Conservation (phyloP, 2,888 invertebrate genomes). For the Neocrepidodera transversa region DNA sequence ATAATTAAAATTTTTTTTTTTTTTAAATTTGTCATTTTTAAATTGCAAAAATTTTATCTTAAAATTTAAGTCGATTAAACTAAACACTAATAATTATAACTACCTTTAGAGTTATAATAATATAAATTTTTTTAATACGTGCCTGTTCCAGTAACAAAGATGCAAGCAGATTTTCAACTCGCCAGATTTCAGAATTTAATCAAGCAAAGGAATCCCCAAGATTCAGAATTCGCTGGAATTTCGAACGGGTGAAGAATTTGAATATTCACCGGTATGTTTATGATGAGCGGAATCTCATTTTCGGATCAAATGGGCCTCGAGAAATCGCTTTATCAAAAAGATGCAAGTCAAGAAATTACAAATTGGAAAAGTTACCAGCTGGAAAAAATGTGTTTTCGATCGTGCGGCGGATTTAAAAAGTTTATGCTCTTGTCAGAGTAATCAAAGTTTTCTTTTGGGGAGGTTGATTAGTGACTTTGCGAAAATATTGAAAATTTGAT, state of each 20-base stretch:
- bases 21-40: too few relatives aligned
- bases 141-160: not conserved
- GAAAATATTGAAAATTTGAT: too few relatives aligned
- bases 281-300: slow-evolving; percentile 17
- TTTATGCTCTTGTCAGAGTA: not conserved
- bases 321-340: slow-evolving; percentile 4
- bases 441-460: not conserved
- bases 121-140: not conserved
- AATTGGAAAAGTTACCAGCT: slow-evolving; percentile 1
- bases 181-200: slow-evolving; percentile 27
- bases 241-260: slow-evolving; percentile 21
- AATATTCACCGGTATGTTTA: slow-evolving; percentile 15
- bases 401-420: not conserved
- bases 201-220: slow-evolving; percentile 22
- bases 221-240: slow-evolving; percentile 14
- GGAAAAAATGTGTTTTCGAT: not conserved
- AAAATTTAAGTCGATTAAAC: too few relatives aligned
- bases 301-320: slow-evolving; percentile 5
- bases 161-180: slow-evolving; percentile 1
- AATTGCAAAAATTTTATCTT: not conserved
- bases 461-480: not conserved
- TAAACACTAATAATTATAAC: too few relatives aligned
- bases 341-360: slow-evolving; percentile 4
- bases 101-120: too few relatives aligned
- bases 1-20: too few relatives aligned